A percentile compares a stretch with the other conserved stretches of the same genome.
Evolutionary conservation across 2,888 invertebrate species (phyloP).

Genomic region (Chrysina gloriosa): DNA sequence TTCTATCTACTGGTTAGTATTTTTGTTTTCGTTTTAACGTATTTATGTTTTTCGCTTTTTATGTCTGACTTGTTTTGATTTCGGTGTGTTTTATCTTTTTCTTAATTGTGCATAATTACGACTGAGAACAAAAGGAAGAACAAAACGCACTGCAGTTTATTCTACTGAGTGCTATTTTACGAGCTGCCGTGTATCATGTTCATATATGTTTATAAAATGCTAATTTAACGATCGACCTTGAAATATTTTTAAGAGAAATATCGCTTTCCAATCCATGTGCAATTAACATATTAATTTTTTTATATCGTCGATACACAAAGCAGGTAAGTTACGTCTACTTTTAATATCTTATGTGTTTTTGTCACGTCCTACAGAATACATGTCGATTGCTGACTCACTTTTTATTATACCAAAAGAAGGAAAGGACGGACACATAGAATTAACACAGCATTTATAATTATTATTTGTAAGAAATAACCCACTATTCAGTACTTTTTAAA

Average conservation of each 20-base stretch:
- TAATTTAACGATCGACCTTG: background rate
- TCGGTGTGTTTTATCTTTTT: background rate
- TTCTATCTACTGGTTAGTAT: slow-evolving; percentile 78
- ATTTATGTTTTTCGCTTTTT: slow-evolving; percentile 43
- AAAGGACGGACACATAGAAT: too few species aligned
- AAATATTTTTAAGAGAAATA: background rate
- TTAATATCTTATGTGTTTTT: background rate
- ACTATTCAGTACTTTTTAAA: too few species aligned
- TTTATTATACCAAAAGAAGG: too few species aligned
- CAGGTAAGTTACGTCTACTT: slow-evolving; percentile 9
- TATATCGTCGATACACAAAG: slow-evolving; percentile 15
- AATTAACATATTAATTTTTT: slow-evolving; percentile 8
- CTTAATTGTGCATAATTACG: background rate
- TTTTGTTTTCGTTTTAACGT: slow-evolving; percentile 39
- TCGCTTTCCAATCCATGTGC: background rate
- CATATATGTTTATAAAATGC: too few species aligned
- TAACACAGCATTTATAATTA: too few species aligned
- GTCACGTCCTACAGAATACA: too few species aligned
- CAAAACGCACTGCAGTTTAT: too few species aligned
- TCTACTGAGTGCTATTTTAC: too few species aligned
- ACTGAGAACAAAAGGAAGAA: too few species aligned
- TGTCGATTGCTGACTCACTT: too few species aligned
- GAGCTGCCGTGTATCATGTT: too few species aligned
- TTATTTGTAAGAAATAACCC: too few species aligned
- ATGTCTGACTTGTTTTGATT: slow-evolving; percentile 28